phyloP scores from a whole-genome alignment of 2,797 vertebrate species.

The Tinamus major region DNA sequence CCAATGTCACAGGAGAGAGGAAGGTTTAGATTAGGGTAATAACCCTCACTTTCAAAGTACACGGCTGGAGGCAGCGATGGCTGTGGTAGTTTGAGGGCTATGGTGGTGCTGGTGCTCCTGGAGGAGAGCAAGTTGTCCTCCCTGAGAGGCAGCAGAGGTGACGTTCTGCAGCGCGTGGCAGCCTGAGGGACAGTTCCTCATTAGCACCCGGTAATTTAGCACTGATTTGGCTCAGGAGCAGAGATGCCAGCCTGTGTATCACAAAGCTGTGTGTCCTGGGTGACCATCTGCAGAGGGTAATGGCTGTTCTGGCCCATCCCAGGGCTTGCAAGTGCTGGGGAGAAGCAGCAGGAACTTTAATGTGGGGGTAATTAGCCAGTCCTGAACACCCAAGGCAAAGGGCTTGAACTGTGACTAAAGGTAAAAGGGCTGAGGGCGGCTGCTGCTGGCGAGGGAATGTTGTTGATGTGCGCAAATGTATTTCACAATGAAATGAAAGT shows the following conservation, averaged over 20 bases:
- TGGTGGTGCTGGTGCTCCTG: neutral
- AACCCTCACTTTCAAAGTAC: neutral
- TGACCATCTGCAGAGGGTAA: neutral
- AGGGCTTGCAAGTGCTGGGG: neutral
- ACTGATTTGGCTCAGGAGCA: neutral
- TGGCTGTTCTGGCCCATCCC: neutral
- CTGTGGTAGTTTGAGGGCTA: neutral
- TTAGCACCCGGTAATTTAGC: neutral
- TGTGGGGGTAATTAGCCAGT: neutral
- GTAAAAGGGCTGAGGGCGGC: neutral
- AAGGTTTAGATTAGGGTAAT: slow-evolving; percentile 3
- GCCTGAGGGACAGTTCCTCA: slow-evolving; percentile 28
- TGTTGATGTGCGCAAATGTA: neutral
- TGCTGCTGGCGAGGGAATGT: neutral
- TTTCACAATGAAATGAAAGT: slow-evolving; percentile 3
- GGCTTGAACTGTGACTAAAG: neutral
- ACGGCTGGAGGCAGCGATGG: neutral
- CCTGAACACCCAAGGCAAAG: neutral
- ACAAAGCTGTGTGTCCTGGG: neutral
- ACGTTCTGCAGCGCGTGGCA: neutral
- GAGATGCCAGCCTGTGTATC: neutral
- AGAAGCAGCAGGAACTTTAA: neutral
- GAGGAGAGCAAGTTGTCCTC: neutral
- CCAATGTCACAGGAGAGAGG: slow-evolving; percentile 18
- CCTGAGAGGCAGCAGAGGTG: neutral